phyloP scores from a whole-genome alignment of 2,797 vertebrate species.

The Chaenodraco wilsoni region DNA sequence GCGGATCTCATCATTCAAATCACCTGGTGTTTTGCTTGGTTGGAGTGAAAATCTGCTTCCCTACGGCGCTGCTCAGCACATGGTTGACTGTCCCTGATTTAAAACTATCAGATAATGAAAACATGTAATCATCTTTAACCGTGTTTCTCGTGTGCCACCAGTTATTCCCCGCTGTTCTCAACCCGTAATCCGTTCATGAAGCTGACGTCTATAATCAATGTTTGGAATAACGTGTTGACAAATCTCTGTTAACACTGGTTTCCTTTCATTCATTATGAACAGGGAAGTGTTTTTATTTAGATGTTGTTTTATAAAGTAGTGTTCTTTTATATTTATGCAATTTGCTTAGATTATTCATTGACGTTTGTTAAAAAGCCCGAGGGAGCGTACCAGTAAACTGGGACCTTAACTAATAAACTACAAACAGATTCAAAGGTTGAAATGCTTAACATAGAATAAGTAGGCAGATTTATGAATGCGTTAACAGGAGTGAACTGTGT shows the following conservation, averaged over 20 bases:
- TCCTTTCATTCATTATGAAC: constrained; percentile 26
- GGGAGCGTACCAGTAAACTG: neutral
- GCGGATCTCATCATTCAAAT: constrained; percentile 70
- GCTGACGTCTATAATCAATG: constrained; percentile 30
- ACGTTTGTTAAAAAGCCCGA: neutral
- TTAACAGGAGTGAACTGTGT: constrained; percentile 28
- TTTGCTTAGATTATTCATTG: constrained; percentile 4
- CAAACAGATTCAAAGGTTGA: constrained; percentile 23
- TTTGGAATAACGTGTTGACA: constrained; percentile 21
- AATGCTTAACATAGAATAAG: constrained; percentile 8
- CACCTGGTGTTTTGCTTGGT: constrained; percentile 66
- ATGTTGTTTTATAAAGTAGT: neutral
- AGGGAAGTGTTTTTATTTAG: constrained; percentile 1
- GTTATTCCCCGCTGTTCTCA: constrained; percentile 46
- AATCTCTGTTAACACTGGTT: neutral
- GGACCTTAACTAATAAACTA: constrained; percentile 19
- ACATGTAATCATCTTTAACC: constrained; percentile 62
- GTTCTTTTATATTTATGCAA: constrained; percentile 11
- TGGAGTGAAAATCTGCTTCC: constrained; percentile 59
- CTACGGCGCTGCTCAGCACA: constrained; percentile 38
- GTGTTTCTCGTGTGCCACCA: constrained; percentile 47
- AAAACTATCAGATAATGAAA: constrained; percentile 73
- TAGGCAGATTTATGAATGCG: constrained; percentile 6
- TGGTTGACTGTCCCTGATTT: constrained; percentile 57
- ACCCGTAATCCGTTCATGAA: constrained; percentile 31